Conservation (phyloP, 2,888 invertebrate genomes). For the Zeuzera pyrina region DNA sequence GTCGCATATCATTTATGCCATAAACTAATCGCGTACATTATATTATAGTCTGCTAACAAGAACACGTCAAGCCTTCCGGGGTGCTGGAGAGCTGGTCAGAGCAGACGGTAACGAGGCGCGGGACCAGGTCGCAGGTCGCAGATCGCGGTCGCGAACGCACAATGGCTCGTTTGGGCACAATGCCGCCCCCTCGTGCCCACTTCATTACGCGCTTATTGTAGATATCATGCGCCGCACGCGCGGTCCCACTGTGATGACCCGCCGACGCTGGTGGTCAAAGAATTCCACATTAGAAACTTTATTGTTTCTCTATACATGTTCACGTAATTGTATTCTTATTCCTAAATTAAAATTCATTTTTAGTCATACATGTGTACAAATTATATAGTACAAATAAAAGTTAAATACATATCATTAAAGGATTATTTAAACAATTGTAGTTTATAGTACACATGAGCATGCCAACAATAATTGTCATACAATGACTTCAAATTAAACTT, state of each 20-base stretch:
- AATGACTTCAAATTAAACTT: slow-evolving; percentile 16
- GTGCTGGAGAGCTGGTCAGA: slow-evolving; percentile 25
- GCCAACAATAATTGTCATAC: not conserved
- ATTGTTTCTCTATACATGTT: slow-evolving; percentile 20
- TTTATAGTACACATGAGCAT: not conserved
- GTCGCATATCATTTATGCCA: not conserved
- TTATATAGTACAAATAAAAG: not conserved
- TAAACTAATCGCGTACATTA: not conserved
- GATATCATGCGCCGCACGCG: slow-evolving; percentile 37
- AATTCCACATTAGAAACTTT: slow-evolving; percentile 31
- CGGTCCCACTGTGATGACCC: slow-evolving; percentile 38
- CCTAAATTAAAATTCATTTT: not conserved
- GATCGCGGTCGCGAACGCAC: slow-evolving; percentile 39
- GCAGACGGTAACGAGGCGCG: too few species aligned
- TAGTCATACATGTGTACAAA: not conserved
- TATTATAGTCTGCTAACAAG: slow-evolving; percentile 24
- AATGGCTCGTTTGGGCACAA: slow-evolving; percentile 68
- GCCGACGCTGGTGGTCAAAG: slow-evolving; percentile 42
- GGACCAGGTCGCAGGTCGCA: slow-evolving; percentile 53
- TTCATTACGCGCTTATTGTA: slow-evolving; percentile 72
- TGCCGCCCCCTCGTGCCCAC: slow-evolving; percentile 66
- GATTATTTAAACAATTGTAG: not conserved
- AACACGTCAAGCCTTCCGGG: slow-evolving; percentile 16
- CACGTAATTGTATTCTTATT: not conserved
- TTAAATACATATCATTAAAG: not conserved